Base-by-base conservation (phyloP, 2,797 vertebrate genomes). In the Notolepis coatsorum region DNA sequence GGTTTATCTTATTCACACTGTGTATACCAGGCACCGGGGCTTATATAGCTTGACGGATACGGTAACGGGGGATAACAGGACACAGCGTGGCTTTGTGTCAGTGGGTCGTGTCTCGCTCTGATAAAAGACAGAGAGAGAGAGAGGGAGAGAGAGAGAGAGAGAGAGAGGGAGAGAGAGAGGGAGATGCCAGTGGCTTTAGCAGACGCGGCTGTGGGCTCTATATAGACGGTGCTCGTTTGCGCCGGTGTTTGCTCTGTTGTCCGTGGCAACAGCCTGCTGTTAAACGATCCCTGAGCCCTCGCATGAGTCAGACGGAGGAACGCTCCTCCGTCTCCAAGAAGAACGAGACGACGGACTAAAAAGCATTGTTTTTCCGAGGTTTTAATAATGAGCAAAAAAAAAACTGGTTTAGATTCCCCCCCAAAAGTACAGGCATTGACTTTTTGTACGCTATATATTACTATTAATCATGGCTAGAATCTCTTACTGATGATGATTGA, bases 261-360 rank as follows among this genome's bases (percentile, higher is more conserved):
- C 68, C 66, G 21, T 75, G 58, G 84, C 25, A 80, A 84, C 80
- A 47, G 75, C 48, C 21, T 0, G 31, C 20, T 13, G 24, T 70
- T 55, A 41, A 31, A 43, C 55, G 46, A 65, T 52, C 51, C 37
- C 31, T 0, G 7, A 47, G 70, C 30, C 20, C 5, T 15, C 0
- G 20, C 43, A 17, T 76, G 77, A 78, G 60, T 81, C 78, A 72
- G 7, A 61, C 55, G 52, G 41, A 51, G 39, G n/a, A 68, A 52
- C 58, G 61, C 62, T 61, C 43, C 62, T 61, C 43, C 15, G 17
- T 38, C 20, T 48, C 28, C 51, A 39, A 39, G 52, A 35, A 65
- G 54, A 62, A 45, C 64, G 24, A 42, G 24, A 69, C 15, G n/a
- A n/a, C n/a, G n/a, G n/a, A n/a, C n/a, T n/a, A n/a, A n/a, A n/a